Conservation (phyloP, 2,888 invertebrate genomes). For the Lymantria monacha region DNA sequence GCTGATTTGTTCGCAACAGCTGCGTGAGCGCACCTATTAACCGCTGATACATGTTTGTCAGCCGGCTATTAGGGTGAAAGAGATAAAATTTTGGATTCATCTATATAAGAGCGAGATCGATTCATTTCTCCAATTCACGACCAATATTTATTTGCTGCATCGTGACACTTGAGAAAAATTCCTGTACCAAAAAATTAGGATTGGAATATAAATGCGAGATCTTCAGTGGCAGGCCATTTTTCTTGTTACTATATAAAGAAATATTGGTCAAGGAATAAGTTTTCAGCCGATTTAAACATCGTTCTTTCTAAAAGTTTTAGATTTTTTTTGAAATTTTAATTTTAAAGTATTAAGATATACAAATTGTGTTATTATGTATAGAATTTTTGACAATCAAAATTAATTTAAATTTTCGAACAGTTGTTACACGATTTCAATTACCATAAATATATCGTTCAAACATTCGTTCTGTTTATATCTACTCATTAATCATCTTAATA, state of each 20-base stretch:
- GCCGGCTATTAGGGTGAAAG: constrained; percentile 81
- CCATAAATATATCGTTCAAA: too few relatives aligned
- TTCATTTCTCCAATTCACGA: constrained; percentile 73
- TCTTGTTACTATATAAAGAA: constrained; percentile 71
- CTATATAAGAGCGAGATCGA: constrained; percentile 76
- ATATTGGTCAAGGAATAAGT: constrained; percentile 64
- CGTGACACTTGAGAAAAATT: constrained; percentile 72
- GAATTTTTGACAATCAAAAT: too few relatives aligned
- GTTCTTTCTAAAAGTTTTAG: constrained; percentile 11
- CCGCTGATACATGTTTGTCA: constrained; percentile 83
- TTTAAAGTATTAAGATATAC: too few relatives aligned
- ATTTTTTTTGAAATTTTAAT: constrained; percentile 10
- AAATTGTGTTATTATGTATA: too few relatives aligned
- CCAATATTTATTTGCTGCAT: constrained; percentile 77
- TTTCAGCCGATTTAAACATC: constrained; percentile 21
- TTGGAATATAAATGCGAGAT: constrained; percentile 65
- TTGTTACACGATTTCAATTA: too few relatives aligned
- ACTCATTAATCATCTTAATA: too few relatives aligned
- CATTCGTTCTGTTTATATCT: too few relatives aligned
- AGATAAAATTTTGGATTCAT: constrained; percentile 72
- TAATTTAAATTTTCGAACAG: too few relatives aligned
- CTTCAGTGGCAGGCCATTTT: constrained; percentile 64
- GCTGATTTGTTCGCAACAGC: constrained; percentile 82
- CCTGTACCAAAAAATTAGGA: constrained; percentile 70
- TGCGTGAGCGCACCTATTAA: constrained; percentile 81